Evolutionary conservation across 2,113 vertebrate species (phyloP), one percentile per base, ranked within the genome.

Genomic region (Pachycephala philippinensis): DNA sequence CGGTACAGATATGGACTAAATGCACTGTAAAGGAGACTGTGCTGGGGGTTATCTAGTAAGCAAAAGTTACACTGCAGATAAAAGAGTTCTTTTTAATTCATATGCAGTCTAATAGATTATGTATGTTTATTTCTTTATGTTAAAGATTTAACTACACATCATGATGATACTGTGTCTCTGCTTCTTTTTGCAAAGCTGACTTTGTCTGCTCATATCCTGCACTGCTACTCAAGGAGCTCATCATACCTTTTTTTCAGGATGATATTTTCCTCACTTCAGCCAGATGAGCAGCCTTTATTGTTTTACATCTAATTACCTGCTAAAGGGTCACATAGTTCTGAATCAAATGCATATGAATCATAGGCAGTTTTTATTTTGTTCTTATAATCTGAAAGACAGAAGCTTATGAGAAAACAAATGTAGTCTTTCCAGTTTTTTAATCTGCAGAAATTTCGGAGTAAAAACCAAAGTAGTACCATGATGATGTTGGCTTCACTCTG

Each of bases 281-380:
- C 63, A 85, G 33, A 89, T 84, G 71, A 94, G 68, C 70, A 95
- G 35, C 31, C 45, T 96, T 82, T 84, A 90, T 88, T 96, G 71
- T 92, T 92, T 92, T 79, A 63, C 56, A 71, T 84, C 71, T 95
- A 86, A 92, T 96, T 96, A 93, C 71, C 68, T 93, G 56, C 74
- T 84, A 71, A 92, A 69, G 47, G 81, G 23, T 82, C 53, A 31
- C 35, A 59, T 30, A n/a, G 52, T 50, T 89, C 52, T 87, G 68
- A 83, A 77, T 81, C 72, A 89, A 95, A 84, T 44, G 17, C 37
- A 56, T 49, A 7, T 53, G 31, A 92, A 78, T 65, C 15, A 68
- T 35, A 50, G 27, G 11, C 24, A 52, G 42, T 9, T 53, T 54
- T 89, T 76, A 7, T 23, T 53, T 72, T 74, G 42, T 7, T 71